Conservation (phyloP, 1,140 invertebrate genomes). For the Bombus haemorrhoidalis region DNA sequence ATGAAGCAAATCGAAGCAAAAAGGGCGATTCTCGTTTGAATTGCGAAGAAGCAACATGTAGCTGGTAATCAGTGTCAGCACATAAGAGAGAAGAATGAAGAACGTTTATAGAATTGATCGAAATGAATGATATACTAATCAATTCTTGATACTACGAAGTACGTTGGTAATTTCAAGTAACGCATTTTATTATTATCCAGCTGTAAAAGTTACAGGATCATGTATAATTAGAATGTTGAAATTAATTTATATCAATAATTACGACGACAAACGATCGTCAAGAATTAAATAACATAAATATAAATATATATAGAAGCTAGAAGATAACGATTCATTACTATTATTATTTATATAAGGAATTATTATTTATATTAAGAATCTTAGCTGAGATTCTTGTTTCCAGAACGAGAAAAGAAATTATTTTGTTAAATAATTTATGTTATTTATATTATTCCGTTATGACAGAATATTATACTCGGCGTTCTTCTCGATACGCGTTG, state of each 20-base stretch:
- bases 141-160: not conserved
- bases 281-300: no score
- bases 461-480: no score
- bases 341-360: no score
- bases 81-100: not conserved
- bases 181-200: not conserved
- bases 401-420: not conserved
- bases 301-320: no score
- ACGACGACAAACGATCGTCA: no score
- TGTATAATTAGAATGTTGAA: no score
- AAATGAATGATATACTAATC: not conserved
- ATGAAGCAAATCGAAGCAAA: not conserved
- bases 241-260: no score
- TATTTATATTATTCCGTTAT: not conserved
- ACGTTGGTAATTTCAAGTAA: not conserved
- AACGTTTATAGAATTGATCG: not conserved
- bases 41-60: not conserved
- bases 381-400: conserved; percentile 7
- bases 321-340: no score
- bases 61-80: no score
- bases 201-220: not conserved
- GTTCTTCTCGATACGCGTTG: not conserved
- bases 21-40: not conserved
- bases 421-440: not conserved
- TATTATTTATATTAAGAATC: conserved; percentile 9